Evolutionary conservation across 1,140 invertebrate species (phyloP).

Genomic region (Temnothorax nylanderi): DNA sequence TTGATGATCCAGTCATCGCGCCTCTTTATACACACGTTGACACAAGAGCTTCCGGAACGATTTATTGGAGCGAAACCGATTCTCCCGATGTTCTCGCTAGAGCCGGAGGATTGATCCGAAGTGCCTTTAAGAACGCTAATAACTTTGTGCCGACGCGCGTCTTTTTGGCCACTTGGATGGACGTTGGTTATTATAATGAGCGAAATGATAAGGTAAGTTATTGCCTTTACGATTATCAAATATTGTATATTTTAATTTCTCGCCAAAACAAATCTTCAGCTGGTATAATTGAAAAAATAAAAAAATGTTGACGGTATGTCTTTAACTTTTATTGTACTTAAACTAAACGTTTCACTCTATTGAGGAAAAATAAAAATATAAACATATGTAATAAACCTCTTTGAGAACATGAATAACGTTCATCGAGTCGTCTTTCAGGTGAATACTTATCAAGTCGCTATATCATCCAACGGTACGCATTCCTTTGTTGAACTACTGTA

Average conservation of each 20-base stretch:
- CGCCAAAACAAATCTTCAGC: background rate
- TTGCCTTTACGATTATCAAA: background rate
- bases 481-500: conserved; percentile 95
- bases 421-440: conserved; percentile 81
- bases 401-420: background rate
- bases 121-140: conserved; percentile 89
- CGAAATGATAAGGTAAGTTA: conserved; percentile 86
- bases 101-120: conserved; percentile 89
- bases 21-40: conserved; percentile 97
- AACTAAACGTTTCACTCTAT: background rate
- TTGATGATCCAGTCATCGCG: conserved; percentile 95
- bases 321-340: background rate
- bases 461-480: conserved; percentile 93
- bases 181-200: conserved; percentile 88
- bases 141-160: conserved; percentile 89
- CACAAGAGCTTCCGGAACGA: conserved; percentile 89
- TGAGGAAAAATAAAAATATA: background rate
- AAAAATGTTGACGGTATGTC: background rate
- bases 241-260: background rate
- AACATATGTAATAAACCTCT: background rate
- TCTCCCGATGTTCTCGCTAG: conserved; percentile 88
- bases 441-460: conserved; percentile 93
- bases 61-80: conserved; percentile 93
- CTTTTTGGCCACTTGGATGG: conserved; percentile 90
- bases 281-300: background rate